Percentiles rank a stretch among this genome's conserved stretches.
Conservation (phyloP, 2,888 invertebrate genomes). For the Tanypteryx hageni region DNA sequence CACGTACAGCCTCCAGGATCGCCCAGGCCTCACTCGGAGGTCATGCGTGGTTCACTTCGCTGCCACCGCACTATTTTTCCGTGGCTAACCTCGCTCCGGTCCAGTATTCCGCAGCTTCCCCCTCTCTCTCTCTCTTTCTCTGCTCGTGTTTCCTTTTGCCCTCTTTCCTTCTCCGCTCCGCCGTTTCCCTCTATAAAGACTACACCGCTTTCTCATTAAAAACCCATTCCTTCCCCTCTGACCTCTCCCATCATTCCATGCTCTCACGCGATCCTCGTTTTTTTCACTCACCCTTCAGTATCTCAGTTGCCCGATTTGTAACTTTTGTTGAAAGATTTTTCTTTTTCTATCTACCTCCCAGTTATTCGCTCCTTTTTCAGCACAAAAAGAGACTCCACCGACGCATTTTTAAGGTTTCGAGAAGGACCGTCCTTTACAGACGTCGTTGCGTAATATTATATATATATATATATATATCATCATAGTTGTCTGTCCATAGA, state of each 20-base stretch:
- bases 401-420: too few relatives aligned
- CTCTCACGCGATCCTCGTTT: not conserved
- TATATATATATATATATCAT: too few relatives aligned
- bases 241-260: not conserved
- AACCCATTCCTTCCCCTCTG: constrained; percentile 17
- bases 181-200: not conserved
- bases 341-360: not conserved
- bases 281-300: not conserved
- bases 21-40: not conserved
- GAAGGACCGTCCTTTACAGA: too few relatives aligned
- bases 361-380: not conserved
- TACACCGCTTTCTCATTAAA: constrained; percentile 23
- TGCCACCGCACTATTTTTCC: not conserved
- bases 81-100: not conserved
- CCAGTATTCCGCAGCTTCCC: not conserved
- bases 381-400: not conserved
- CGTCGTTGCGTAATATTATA: too few relatives aligned
- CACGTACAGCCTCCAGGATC: not conserved
- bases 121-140: not conserved
- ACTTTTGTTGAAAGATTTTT: not conserved
- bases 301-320: not conserved
- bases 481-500: too few relatives aligned
- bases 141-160: not conserved
- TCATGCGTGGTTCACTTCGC: not conserved
- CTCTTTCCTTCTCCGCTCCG: not conserved